Base-by-base conservation (phyloP, 2,888 invertebrate species). In the Leptopterna dolabrata region DNA sequence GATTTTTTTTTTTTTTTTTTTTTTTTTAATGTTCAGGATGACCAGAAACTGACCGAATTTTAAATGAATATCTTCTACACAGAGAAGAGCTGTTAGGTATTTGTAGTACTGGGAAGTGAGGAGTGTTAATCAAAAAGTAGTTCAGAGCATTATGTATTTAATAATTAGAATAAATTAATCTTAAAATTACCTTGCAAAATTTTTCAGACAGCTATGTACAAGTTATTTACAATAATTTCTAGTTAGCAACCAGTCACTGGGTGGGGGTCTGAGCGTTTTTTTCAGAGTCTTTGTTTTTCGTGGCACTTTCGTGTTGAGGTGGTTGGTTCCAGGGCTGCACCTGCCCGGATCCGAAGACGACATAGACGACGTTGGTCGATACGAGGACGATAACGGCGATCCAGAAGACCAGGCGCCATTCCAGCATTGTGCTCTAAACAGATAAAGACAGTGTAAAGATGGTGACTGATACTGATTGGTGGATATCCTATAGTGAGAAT, bases 341-440 rank as follows among this genome's bases (percentile, higher is more conserved):
- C 78, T 96, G 95, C 0, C 95, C 96, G 89, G 95, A 94, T 0
- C 95, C 96, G 91, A 94, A 95, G 41, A 90, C 1, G 95, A 95
- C 90, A 91, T 95, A 97, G 14, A 96, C 90, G 0, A 95, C 55
- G 91, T 96, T 96, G 1, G 96, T 95, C 0, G 94, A 88, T 0
- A 94, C 91, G 87, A 96, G 94, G 4, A 96, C 94, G 0, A 91
- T 94, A 1, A 96, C 93, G n/a, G 96, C 94, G 70, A 96, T 95
- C 95, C 96, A 96, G 91, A 97, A 96, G 0, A 96, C 96, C 0
- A 93, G 90, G 16, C 95, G 93, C 97, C 97, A 97, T 92, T 96
- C 94, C 27, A 92, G 91, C 13, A 95, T 90, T 89, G 90, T 89
- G 82, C 89, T 90, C 90, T 90, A 81, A 89, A 88, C 41, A 36